Evolutionary conservation across 2,888 invertebrate genomes (phyloP).

Genomic region (Entomobrya proxima): DNA sequence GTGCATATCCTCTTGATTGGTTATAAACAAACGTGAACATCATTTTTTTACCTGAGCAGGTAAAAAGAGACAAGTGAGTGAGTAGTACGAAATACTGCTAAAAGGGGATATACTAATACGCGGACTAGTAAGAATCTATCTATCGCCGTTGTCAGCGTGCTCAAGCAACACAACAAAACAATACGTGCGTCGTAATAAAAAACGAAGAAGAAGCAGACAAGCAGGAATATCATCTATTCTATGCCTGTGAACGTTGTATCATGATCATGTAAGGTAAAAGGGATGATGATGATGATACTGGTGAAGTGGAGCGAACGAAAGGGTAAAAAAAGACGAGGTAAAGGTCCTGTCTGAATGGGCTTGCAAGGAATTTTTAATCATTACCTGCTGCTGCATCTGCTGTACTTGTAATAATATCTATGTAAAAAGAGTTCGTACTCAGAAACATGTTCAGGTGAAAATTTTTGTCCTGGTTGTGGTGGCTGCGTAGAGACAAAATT

Average conservation of each 20-base stretch:
- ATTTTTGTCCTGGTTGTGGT: not conserved
- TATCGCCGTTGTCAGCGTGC: not conserved
- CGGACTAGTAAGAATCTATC: not conserved
- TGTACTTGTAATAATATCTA: not conserved
- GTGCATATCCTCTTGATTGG: constrained; percentile 65
- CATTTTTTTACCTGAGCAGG: constrained; percentile 60
- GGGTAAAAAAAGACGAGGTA: constrained; percentile 34
- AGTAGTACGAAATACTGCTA: not conserved
- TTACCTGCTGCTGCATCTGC: not conserved
- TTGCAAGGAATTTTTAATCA: constrained; percentile 37
- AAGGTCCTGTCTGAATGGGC: constrained; percentile 59
- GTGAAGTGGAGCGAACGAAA: constrained; percentile 62
- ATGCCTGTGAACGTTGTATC: not conserved
- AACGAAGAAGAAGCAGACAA: not conserved
- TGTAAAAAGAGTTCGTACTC: not conserved
- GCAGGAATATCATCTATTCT: not conserved
- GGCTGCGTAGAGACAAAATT: constrained; percentile 32
- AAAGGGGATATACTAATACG: not conserved
- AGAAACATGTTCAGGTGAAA: constrained; percentile 24
- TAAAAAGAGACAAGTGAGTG: not conserved
- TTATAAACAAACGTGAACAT: constrained; percentile 57
- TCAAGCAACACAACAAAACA: constrained; percentile 29
- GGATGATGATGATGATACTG: not conserved
- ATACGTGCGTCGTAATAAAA: constrained; percentile 25
- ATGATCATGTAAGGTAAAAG: not conserved